phyloP scores from a whole-genome alignment of 2,888 invertebrate genomes.

The Endomychus coccineus region DNA sequence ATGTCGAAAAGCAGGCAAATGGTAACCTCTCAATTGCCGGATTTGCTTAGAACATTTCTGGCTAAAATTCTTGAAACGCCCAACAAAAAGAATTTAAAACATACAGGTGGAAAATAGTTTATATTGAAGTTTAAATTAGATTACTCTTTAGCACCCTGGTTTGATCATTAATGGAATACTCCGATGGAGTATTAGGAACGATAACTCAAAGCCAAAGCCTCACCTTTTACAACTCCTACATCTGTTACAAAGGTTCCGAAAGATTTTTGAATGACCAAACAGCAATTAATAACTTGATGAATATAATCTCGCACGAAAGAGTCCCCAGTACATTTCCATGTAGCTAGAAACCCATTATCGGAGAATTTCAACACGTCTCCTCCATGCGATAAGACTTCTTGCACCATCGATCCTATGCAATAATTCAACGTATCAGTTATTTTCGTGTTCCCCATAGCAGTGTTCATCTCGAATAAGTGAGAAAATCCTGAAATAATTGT shows the following conservation, averaged over 20 bases:
- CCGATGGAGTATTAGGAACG: too few species aligned
- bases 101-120: too few species aligned
- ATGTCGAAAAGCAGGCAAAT: too few species aligned
- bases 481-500: slow-evolving; percentile 49
- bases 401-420: slow-evolving; percentile 65
- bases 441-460: slow-evolving; percentile 55
- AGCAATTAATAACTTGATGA: slow-evolving; percentile 57
- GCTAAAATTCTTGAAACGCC: too few species aligned
- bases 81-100: too few species aligned
- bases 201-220: too few species aligned
- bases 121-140: too few species aligned
- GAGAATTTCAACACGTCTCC: slow-evolving; percentile 64
- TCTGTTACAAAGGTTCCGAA: slow-evolving; percentile 57
- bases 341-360: slow-evolving; percentile 59
- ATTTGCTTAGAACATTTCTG: too few species aligned
- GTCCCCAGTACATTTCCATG: slow-evolving; percentile 52
- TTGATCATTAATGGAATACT: too few species aligned
- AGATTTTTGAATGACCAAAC: slow-evolving; percentile 58
- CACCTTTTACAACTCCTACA: too few species aligned
- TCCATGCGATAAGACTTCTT: slow-evolving; percentile 56
- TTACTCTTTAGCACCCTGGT: too few species aligned
- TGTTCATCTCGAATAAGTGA: slow-evolving; percentile 59
- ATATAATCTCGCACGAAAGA: slow-evolving; percentile 54
- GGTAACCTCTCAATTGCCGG: too few species aligned
- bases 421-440: slow-evolving; percentile 61